Conservation (phyloP, 2,888 invertebrate species). For the Yponomeuta sedellus region DNA sequence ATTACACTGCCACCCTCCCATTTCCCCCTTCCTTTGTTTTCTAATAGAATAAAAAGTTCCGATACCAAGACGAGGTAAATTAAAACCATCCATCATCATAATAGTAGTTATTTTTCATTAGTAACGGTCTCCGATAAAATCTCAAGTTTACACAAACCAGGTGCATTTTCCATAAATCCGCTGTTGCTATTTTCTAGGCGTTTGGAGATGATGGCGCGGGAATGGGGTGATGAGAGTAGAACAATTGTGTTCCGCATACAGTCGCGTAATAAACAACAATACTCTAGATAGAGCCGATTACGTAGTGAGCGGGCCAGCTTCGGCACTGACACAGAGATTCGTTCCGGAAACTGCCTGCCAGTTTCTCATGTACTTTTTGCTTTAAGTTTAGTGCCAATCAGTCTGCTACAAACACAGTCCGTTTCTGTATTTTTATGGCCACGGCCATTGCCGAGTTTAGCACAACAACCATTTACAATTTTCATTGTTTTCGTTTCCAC, state of each 20-base stretch:
- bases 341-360: background rate
- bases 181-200: background rate
- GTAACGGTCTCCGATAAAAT: background rate
- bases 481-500: background rate
- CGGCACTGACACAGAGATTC: constrained; percentile 4
- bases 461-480: background rate
- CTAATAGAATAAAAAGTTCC: constrained; percentile 39
- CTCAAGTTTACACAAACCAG: background rate
- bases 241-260: background rate
- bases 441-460: background rate
- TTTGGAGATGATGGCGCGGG: constrained; percentile 22
- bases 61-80: constrained; percentile 24
- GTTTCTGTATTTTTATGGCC: background rate
- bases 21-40: constrained; percentile 41
- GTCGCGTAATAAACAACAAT: constrained; percentile 1
- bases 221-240: constrained; percentile 26
- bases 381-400: background rate
- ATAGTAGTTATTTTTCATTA: background rate
- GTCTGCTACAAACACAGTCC: background rate
- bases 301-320: background rate
- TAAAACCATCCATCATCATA: constrained; percentile 25
- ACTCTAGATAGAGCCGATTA: constrained; percentile 3
- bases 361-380: background rate
- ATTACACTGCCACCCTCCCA: constrained; percentile 44
- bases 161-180: background rate